Evolutionary conservation across 2,888 invertebrate species (phyloP).

Genomic region (Cotesia congregata): DNA sequence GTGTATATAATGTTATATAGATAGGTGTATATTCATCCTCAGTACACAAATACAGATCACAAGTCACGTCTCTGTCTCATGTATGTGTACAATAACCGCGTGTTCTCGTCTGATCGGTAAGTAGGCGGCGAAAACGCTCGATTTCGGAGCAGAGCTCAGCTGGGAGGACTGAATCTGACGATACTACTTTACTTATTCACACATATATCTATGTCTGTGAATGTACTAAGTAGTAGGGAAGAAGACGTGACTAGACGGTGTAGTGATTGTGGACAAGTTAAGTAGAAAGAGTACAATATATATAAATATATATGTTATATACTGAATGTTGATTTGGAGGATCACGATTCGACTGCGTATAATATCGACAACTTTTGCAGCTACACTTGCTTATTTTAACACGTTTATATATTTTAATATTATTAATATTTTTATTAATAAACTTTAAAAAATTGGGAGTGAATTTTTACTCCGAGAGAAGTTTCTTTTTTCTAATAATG

Average conservation of each 20-base stretch:
- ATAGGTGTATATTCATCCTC: not conserved
- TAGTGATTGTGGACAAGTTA: slow-evolving; percentile 45
- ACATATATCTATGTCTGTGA: not conserved
- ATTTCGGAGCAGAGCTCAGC: slow-evolving; percentile 30
- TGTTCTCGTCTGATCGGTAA: slow-evolving; percentile 44
- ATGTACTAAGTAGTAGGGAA: slow-evolving; percentile 19
- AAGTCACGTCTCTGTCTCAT: not conserved
- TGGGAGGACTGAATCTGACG: slow-evolving; percentile 19
- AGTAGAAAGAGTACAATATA: not conserved
- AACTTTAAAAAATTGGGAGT: too few species aligned
- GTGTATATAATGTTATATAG: not conserved
- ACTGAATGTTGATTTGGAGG: slow-evolving; percentile 45
- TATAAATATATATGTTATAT: not conserved
- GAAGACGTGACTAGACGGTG: slow-evolving; percentile 42
- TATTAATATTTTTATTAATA: too few species aligned
- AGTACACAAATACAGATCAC: not conserved
- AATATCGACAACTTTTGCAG: slow-evolving; percentile 55
- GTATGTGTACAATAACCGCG: not conserved
- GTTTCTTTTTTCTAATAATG: too few species aligned
- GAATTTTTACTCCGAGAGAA: too few species aligned
- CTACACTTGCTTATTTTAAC: slow-evolving; percentile 5
- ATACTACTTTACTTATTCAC: slow-evolving; percentile 8
- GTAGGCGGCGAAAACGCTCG: slow-evolving; percentile 44
- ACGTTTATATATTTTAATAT: not conserved
- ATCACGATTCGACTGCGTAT: slow-evolving; percentile 56